Evolutionary conservation across 2,113 vertebrate genomes (phyloP).

Genomic region (Rostratula benghalensis): DNA sequence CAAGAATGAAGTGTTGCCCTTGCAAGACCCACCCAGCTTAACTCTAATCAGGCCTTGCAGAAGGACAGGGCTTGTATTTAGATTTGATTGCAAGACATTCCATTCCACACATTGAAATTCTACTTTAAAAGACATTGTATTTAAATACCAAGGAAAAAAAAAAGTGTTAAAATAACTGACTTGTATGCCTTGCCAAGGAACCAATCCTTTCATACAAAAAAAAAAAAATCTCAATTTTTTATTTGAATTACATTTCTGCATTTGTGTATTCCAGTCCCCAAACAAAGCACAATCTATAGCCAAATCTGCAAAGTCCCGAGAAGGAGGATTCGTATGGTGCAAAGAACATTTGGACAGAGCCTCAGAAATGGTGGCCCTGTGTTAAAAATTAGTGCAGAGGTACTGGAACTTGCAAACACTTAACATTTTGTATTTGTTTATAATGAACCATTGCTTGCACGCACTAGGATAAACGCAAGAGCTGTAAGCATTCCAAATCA

Average conservation of each 20-base stretch:
- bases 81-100: background rate
- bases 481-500: conserved; percentile 5
- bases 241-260: background rate
- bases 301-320: background rate
- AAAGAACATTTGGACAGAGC: background rate
- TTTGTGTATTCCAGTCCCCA: background rate
- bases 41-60: background rate
- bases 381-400: background rate
- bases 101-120: background rate
- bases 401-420: background rate
- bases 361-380: background rate
- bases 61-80: background rate
- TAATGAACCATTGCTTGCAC: background rate
- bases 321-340: background rate
- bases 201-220: background rate
- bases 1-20: background rate
- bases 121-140: background rate
- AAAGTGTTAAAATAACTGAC: background rate
- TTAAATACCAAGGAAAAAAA: background rate
- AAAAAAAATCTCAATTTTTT: background rate
- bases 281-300: background rate
- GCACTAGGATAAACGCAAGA: background rate
- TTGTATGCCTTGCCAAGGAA: background rate
- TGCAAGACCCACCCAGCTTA: background rate
- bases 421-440: background rate